Conservation (phyloP, 2,888 invertebrate genomes). For the Biston stratarius region DNA sequence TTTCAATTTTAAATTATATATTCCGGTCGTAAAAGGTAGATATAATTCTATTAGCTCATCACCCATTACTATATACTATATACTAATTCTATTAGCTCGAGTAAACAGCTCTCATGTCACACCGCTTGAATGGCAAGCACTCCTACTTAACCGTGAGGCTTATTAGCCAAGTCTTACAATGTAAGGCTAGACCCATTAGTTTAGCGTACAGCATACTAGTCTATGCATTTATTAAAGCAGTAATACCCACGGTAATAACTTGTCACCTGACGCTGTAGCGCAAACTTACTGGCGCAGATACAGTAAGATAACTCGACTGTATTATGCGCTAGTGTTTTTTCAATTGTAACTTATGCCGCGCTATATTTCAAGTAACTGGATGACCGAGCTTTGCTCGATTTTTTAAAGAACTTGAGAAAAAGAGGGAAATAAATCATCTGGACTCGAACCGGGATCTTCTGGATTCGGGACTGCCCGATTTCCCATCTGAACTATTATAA, state of each 20-base stretch:
- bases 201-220: conserved; percentile 24
- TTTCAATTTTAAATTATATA: no score
- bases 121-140: background rate
- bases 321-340: background rate
- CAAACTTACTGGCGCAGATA: background rate
- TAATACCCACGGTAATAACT: conserved; percentile 43
- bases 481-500: no score
- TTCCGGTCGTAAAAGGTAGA: no score
- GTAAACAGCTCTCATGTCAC: background rate
- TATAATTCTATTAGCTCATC: no score
- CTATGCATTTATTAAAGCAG: conserved; percentile 45
- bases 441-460: no score
- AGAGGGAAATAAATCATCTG: no score
- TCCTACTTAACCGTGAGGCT: conserved; percentile 11
- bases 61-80: no score
- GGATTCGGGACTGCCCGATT: no score
- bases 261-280: conserved; percentile 26
- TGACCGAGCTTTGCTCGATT: no score
- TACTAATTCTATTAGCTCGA: no score
- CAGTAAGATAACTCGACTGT: conserved; percentile 1
- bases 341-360: background rate
- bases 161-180: conserved; percentile 38
- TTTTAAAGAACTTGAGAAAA: no score
- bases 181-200: conserved; percentile 34
- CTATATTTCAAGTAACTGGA: background rate